phyloP scores from a whole-genome alignment of 2,888 invertebrate species.

The Lasioglossum zephyrum region DNA sequence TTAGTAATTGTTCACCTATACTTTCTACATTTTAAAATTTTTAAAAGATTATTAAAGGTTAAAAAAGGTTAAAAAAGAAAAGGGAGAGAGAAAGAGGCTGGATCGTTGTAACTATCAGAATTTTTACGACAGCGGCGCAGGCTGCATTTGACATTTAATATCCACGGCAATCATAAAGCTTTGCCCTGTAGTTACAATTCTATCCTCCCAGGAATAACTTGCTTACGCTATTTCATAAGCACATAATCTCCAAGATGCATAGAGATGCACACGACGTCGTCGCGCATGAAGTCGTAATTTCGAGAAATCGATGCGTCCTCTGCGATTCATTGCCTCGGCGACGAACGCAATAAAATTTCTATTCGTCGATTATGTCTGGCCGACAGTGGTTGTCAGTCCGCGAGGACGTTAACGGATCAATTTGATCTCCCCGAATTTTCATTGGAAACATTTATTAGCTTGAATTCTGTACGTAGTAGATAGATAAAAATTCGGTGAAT shows the following conservation, averaged over 20 bases:
- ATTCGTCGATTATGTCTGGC: neutral
- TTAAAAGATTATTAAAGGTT: too few species aligned
- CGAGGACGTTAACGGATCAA: neutral
- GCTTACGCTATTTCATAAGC: constrained; percentile 36
- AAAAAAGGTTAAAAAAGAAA: neutral
- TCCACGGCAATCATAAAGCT: constrained; percentile 24
- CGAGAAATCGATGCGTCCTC: constrained; percentile 22
- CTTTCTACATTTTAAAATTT: too few species aligned
- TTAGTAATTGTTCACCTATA: too few species aligned
- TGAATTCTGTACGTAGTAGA: too few species aligned
- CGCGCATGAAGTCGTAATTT: neutral
- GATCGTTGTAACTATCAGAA: constrained; percentile 5
- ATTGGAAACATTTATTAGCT: neutral
- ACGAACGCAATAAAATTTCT: constrained; percentile 24
- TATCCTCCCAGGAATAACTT: neutral
- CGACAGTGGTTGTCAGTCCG: neutral
- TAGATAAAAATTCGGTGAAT: neutral
- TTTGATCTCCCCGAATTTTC: neutral
- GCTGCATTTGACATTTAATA: constrained; percentile 39
- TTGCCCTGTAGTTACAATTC: constrained; percentile 9
- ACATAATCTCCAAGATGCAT: constrained; percentile 24
- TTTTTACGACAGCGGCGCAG: constrained; percentile 7
- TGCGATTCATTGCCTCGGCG: neutral
- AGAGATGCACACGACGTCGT: neutral
- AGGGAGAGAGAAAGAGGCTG: neutral